Evolutionary conservation across 2,113 vertebrate species (phyloP).

Genomic region (Rhipidura dahli): DNA sequence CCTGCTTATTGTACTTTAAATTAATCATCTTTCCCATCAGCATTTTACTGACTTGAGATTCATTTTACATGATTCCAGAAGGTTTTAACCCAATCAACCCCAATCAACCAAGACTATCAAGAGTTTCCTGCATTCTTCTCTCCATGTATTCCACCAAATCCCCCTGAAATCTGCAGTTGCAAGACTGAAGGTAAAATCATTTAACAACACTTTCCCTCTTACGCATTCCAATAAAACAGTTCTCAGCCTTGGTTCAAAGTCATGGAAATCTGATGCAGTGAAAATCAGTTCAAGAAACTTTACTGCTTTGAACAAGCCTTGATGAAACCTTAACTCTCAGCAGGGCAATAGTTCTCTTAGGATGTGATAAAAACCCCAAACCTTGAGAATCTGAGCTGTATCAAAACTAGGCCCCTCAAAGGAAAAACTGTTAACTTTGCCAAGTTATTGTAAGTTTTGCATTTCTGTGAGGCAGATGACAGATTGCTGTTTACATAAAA

Average conservation of each 20-base stretch:
- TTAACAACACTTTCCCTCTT: not conserved
- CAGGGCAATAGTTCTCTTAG: slow-evolving; percentile 3
- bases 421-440: not conserved
- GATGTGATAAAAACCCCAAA: slow-evolving; percentile 12
- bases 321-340: slow-evolving; percentile 36
- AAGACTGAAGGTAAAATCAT: not conserved
- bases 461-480: slow-evolving; percentile 31
- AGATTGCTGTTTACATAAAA: slow-evolving; percentile 29
- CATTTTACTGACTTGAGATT: slow-evolving; percentile 63
- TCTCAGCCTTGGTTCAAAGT: slow-evolving; percentile 28
- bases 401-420: slow-evolving; percentile 14
- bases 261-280: slow-evolving; percentile 36
- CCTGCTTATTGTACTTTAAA: slow-evolving; percentile 64
- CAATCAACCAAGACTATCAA: slow-evolving; percentile 14
- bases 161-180: not conserved
- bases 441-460: not conserved
- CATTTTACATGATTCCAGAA: slow-evolving; percentile 34
- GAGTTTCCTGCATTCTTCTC: slow-evolving; percentile 55
- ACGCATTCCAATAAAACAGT: not conserved
- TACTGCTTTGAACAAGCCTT: not conserved
- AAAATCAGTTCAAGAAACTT: slow-evolving; percentile 42
- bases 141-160: slow-evolving; percentile 19
- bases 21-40: slow-evolving; percentile 44
- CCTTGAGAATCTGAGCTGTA: not conserved
- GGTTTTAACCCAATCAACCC: slow-evolving; percentile 70